These are phyloP conservation scores for Chrysolina americana DNA, from an alignment of 2,888 invertebrate species.

Conservation along the genomic window DNA sequence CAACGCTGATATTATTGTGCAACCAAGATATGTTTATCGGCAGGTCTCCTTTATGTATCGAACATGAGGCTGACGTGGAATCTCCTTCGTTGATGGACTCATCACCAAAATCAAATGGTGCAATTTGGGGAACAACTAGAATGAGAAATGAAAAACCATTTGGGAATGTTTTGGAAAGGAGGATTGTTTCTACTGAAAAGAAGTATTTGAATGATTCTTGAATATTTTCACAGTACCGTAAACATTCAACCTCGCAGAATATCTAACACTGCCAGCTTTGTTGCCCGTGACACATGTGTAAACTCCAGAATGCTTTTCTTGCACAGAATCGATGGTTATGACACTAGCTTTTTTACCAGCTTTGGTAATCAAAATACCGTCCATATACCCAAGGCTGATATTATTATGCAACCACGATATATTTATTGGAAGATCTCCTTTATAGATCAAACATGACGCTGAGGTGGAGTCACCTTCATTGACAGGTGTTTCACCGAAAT, in stretches of 20 bases:
- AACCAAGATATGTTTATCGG: constrained; percentile 83
- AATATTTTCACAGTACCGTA: constrained; percentile 37
- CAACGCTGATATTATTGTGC: constrained; percentile 76
- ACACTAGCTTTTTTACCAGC: constrained; percentile 74
- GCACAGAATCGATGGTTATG: constrained; percentile 76
- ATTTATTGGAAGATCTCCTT: constrained; percentile 81
- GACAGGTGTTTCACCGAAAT: constrained; percentile 72
- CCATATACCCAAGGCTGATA: constrained; percentile 64
- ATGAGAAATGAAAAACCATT: not conserved
- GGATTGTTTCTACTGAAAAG: not conserved
- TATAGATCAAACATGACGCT: constrained; percentile 78
- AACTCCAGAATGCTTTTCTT: constrained; percentile 78
- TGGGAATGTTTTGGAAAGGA: too few relatives aligned
- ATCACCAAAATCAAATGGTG: constrained; percentile 69
- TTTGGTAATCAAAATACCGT: constrained; percentile 67
- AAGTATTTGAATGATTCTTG: not conserved
- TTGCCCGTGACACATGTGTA: constrained; percentile 81
- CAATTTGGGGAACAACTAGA: constrained; percentile 68
- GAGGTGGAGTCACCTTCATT: constrained; percentile 82
- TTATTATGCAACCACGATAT: constrained; percentile 77
- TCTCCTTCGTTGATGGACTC: constrained; percentile 80
- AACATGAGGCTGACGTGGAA: constrained; percentile 78
- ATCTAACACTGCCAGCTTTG: constrained; percentile 76
- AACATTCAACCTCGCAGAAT: constrained; percentile 72
- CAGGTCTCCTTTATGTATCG: constrained; percentile 81